A percentile compares a stretch with the other conserved stretches of the same genome.
Conservation (phyloP, 2,888 invertebrate species). For the Blastobasis adustella region DNA sequence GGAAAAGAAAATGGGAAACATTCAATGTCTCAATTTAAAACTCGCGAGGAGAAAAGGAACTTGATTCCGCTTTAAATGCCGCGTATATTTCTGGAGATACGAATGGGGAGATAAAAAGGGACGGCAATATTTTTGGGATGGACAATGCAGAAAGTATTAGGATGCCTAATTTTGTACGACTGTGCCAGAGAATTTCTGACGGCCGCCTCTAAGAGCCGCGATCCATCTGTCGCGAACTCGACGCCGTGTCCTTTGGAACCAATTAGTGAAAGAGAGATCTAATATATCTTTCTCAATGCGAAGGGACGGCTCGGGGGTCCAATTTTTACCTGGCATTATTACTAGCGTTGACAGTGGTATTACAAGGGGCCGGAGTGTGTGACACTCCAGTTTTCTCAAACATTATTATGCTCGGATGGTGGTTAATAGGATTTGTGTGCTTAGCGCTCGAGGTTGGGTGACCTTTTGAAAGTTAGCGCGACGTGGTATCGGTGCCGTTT, state of each 20-base stretch:
- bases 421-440: slow-evolving; percentile 25
- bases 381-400: slow-evolving; percentile 43
- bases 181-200: slow-evolving; percentile 31
- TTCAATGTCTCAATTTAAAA: slow-evolving; percentile 67
- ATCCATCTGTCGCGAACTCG: slow-evolving; percentile 43
- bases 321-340: slow-evolving; percentile 70
- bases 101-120: slow-evolving; percentile 3
- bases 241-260: slow-evolving; percentile 39
- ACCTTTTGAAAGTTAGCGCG: too few species aligned
- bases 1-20: slow-evolving; percentile 64
- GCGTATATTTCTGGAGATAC: slow-evolving; percentile 29
- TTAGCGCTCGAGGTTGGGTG: background rate
- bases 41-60: slow-evolving; percentile 22
- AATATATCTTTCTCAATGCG: slow-evolving; percentile 40
- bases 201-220: slow-evolving; percentile 46
- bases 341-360: slow-evolving; percentile 58
- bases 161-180: slow-evolving; percentile 50
- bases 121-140: too few species aligned
- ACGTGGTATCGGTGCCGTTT: too few species aligned
- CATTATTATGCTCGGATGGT: slow-evolving; percentile 34
- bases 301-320: slow-evolving; percentile 50
- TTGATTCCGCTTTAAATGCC: slow-evolving; percentile 51
- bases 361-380: slow-evolving; percentile 47
- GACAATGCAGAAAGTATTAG: too few species aligned
- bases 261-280: slow-evolving; percentile 59